Base-by-base conservation (phyloP, 2,888 invertebrate genomes). In the Zaprionus lineosus region DNA sequence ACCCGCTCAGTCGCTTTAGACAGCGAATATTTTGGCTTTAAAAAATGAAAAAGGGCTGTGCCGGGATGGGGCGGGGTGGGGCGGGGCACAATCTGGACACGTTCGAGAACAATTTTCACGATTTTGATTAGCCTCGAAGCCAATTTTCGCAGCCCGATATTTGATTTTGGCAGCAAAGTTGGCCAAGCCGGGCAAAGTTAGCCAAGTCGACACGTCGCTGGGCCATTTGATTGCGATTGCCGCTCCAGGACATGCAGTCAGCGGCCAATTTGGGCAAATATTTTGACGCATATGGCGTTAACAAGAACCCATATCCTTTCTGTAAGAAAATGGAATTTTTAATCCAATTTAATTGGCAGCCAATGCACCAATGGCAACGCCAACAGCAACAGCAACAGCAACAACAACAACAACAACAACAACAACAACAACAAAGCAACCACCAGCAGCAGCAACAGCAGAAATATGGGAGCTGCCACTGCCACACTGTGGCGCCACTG, bases 251-350 rank as follows among this genome's bases (percentile, higher is more conserved):
- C 53, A 63, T 57, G 60, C 60, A 62, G 61, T 61, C 55, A 55
- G 61, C 47, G 55, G 44, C 57, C 71, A 71, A 71, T 60, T 66
- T 52, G 52, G 44, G 73, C 56, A 28, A 62, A 56, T 69, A 73
- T 41, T 66, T 67, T 67, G 58, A 70, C 75, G 67, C 75, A 73
- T 71, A 55, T 74, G 75, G 75, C 62, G 41, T 56, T 47, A 58
- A 50, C 60, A 62, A 40, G 39, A 33, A 47, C 47, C 37, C 58
- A 57, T 63, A 59, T 44, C 63, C 76, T 65, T 9, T 72, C 55
- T 51, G 52, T 50, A 60, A 59, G 64, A 66, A 84, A 85, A 86
- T 84, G 72, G 86, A 83, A 85, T 84, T 86, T 83, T 84, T 84
- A 84, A 86, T 84, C 77, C 75, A 71, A 66, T 69, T 75, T 83